Percentiles rank a stretch among this genome's conserved stretches.
Evolutionary conservation across 2,888 invertebrate genomes (phyloP).

Genomic region (Glyphotaelius pellucidus): DNA sequence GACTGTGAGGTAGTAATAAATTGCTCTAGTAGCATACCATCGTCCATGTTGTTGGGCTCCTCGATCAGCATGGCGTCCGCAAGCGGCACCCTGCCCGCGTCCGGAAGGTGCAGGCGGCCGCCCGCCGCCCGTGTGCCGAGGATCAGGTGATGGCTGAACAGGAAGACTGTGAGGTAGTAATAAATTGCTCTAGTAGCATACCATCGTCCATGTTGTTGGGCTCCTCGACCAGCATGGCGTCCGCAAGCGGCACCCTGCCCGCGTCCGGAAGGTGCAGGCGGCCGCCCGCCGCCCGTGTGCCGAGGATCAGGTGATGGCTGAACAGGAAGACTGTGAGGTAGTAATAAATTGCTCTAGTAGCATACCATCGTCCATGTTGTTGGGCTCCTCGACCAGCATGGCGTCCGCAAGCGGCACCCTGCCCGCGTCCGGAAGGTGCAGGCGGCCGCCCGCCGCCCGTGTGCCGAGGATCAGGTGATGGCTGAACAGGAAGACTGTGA

Average conservation of each 20-base stretch:
- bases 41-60: conserved; percentile 84
- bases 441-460: conserved; percentile 87
- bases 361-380: conserved; percentile 80
- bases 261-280: conserved; percentile 79
- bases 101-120: conserved; percentile 80
- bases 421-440: conserved; percentile 91
- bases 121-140: conserved; percentile 88
- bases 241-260: conserved; percentile 89
- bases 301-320: conserved; percentile 87
- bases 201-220: conserved; percentile 81
- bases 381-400: conserved; percentile 90
- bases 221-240: conserved; percentile 92
- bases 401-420: conserved; percentile 91
- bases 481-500: not conserved
- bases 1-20: no score
- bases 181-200: not conserved
- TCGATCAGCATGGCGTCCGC: conserved; percentile 91
- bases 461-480: conserved; percentile 93
- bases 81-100: conserved; percentile 88
- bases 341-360: not conserved
- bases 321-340: not conserved
- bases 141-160: no score
- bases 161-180: not conserved
- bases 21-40: conserved; percentile 69
- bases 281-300: conserved; percentile 89